phyloP scores from a whole-genome alignment of 2,113 vertebrate genomes.

The Otis tarda region DNA sequence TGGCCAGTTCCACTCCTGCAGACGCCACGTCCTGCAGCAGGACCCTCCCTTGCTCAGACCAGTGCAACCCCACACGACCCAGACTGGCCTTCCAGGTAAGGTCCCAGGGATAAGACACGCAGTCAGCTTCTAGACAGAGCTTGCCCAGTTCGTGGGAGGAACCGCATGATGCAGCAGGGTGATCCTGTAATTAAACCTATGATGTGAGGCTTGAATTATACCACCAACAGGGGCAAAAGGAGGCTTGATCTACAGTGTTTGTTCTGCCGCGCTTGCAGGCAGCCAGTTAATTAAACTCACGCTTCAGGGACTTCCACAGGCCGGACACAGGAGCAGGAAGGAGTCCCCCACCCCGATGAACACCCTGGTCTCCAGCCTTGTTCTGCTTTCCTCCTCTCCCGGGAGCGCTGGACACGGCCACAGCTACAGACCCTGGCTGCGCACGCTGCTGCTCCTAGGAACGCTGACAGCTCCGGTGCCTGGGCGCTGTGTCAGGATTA shows the following conservation, averaged over 20 bases:
- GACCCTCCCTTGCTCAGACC: background rate
- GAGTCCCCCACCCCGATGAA: background rate
- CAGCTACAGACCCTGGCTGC: background rate
- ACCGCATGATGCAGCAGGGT: background rate
- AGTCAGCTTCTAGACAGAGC: background rate
- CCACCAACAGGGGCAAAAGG: background rate
- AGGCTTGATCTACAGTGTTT: background rate
- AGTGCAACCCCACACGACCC: rapidly evolving
- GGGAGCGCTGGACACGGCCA: background rate
- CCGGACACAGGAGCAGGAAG: background rate
- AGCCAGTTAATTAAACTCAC: background rate
- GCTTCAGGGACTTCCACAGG: background rate
- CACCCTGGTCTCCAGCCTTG: background rate
- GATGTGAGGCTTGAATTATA: background rate
- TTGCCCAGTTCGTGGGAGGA: background rate
- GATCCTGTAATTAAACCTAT: background rate
- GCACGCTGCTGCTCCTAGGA: background rate
- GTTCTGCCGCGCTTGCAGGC: background rate
- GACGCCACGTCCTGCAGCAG: rapidly evolving
- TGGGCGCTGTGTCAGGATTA: background rate
- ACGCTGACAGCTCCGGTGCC: background rate
- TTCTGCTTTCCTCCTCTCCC: background rate
- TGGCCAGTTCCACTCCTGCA: background rate
- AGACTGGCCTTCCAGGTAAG: rapidly evolving
- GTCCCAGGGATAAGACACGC: rapidly evolving